Evolutionary conservation across 2,888 invertebrate genomes (phyloP).

Genomic region (Hemithea aestivaria): DNA sequence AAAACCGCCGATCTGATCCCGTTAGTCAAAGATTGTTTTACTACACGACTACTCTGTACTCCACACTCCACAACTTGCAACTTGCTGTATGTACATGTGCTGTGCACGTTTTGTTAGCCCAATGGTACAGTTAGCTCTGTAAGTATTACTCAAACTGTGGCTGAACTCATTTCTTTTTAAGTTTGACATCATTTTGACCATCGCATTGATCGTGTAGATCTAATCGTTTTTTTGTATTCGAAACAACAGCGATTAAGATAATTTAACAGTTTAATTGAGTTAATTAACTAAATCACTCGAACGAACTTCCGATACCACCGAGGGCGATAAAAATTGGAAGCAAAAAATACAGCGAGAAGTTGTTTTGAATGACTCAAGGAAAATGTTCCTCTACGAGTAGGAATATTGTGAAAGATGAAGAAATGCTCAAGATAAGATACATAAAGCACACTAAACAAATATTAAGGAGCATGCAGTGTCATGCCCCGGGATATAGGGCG

Average conservation of each 20-base stretch:
- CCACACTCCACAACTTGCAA: no score
- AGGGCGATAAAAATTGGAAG: constrained; percentile 11
- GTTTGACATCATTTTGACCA: no score
- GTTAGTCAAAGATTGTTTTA: constrained; percentile 40
- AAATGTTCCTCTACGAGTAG: no score
- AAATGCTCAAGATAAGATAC: constrained; percentile 4
- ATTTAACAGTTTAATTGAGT: not conserved
- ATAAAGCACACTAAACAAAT: constrained; percentile 29
- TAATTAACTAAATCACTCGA: constrained; percentile 15
- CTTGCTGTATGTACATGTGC: not conserved
- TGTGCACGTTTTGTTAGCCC: constrained; percentile 6
- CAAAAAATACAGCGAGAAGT: constrained; percentile 11
- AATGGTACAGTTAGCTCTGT: constrained; percentile 13
- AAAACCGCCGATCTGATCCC: constrained; percentile 39
- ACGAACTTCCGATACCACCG: constrained; percentile 15
- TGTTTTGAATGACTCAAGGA: no score
- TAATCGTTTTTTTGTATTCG: no score
- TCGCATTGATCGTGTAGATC: no score
- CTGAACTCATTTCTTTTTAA: not conserved
- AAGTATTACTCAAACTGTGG: constrained; percentile 15
- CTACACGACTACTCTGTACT: constrained; percentile 24
- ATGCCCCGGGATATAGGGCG: constrained; percentile 57
- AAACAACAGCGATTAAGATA: no score
- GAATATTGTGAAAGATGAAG: no score
- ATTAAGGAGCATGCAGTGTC: constrained; percentile 41